These are phyloP conservation scores for Melospiza melodia DNA, from an alignment of 2,113 vertebrate species.

Conservation along the genomic window DNA sequence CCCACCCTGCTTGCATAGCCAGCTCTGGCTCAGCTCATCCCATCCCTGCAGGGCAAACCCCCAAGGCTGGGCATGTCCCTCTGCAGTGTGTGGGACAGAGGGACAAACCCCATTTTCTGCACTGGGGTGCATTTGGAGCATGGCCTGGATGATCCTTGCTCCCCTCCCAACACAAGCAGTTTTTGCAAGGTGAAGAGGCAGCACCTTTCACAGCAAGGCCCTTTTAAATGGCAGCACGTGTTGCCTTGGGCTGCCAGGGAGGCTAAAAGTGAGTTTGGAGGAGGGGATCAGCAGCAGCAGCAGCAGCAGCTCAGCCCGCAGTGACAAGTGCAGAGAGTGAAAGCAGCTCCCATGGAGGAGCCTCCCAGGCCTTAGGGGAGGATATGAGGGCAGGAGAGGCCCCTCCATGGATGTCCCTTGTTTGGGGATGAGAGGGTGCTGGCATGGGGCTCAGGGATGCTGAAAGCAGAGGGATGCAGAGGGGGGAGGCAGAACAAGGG, in stretches of 20 bases:
- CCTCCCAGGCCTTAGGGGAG: no score
- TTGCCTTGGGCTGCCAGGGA: neutral
- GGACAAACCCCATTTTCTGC: rapidly evolving
- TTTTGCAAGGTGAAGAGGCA: neutral
- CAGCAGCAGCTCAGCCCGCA: neutral
- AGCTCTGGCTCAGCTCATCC: neutral
- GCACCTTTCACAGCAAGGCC: neutral
- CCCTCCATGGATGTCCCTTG: neutral
- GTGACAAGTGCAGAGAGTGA: neutral
- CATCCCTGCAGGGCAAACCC: neutral
- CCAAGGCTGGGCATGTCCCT: rapidly evolving
- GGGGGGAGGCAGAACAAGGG: neutral
- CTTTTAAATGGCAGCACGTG: neutral
- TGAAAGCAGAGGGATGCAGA: neutral
- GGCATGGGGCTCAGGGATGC: neutral
- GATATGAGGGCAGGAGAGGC: neutral
- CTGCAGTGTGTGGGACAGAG: rapidly evolving
- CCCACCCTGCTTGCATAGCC: neutral
- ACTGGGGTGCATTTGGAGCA: rapidly evolving
- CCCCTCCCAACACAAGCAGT: rapidly evolving
- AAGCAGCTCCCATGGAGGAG: neutral
- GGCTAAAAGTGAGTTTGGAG: neutral
- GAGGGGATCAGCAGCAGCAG: neutral
- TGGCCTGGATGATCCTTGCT: no score
- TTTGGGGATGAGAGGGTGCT: neutral